Base-by-base conservation (phyloP, 2,113 vertebrate species). In the Epinephelus lanceolatus region DNA sequence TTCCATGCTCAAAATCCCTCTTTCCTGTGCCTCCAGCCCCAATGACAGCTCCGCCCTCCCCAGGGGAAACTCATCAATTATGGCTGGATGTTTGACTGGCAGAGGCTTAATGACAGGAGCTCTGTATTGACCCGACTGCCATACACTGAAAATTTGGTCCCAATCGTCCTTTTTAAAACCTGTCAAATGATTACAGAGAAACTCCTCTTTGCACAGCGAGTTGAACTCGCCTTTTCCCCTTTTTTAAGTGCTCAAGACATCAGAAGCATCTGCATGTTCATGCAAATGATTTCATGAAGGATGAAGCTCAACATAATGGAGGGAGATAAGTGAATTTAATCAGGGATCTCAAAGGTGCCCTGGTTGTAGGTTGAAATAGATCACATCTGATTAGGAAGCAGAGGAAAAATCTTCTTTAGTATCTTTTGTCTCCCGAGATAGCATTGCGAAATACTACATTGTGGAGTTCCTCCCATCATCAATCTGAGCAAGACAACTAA, bases 61-160 rank as follows among this genome's bases (percentile, higher is more conserved):
- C 78, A 51, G 87, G 88, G 93, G 88, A 87, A 90, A 93, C 91
- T 95, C 94, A 95, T 95, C 95, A 95, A 94, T 95, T 95, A 94
- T 88, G 68, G 88, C 86, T 88, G 88, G 89, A 92, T 95, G 93
- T 94, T 94, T 95, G 94, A 95, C 91, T 95, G 94, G 92, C 94
- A 94, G 91, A 85, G 88, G 84, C 93, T 93, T 95, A 95, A 95
- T 94, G 93, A 94, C 94, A 92, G 91, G 86, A 91, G 91, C 93
- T 90, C 88, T 30, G 86, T 94, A 95, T 95, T 94, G 95, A 96
- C 94, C 91, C 59, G 63, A 71, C 89, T 93, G 90, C 88, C 91
- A 92, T 87, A 93, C 87, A 80, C 86, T 90, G 85, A 91, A 93
- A 94, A 92, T 90, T 81, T 73, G 84, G 82, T 91, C 88, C 91